A percentile compares a stretch with the other conserved stretches of the same genome.
phyloP scores from a whole-genome alignment of 2,888 invertebrate genomes.

The Rotaria socialis region DNA sequence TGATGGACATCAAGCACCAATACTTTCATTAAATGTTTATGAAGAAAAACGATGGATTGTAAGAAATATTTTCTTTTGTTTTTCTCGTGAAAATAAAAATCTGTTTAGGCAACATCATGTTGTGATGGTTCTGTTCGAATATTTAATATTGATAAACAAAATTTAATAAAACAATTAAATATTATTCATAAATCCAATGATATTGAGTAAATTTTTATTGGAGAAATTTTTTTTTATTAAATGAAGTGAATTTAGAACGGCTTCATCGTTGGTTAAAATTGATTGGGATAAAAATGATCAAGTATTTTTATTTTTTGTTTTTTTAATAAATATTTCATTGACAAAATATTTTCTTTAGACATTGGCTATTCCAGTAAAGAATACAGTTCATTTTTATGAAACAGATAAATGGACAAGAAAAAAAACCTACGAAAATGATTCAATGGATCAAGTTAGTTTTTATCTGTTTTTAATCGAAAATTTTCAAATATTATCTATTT shows the following conservation, averaged over 20 bases:
- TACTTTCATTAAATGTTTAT: neutral
- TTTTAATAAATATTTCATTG: too few species aligned
- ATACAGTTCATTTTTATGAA: neutral
- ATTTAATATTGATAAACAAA: slow-evolving; percentile 29
- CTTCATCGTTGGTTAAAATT: neutral
- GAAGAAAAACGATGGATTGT: neutral
- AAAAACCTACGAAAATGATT: neutral
- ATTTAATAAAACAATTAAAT: neutral
- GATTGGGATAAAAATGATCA: slow-evolving; percentile 14
- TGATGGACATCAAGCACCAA: slow-evolving; percentile 33
- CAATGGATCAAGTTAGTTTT: neutral
- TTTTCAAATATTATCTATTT: neutral
- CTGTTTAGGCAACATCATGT: neutral
- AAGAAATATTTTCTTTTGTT: neutral
- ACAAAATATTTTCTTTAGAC: neutral
- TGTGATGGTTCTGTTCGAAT: slow-evolving; percentile 24
- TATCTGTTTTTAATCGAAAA: neutral
- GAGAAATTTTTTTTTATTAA: neutral
- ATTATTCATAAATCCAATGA: slow-evolving; percentile 4
- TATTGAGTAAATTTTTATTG: neutral
- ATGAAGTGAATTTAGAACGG: neutral
- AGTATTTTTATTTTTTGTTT: neutral
- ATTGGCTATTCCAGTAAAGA: neutral
- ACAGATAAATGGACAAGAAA: neutral
- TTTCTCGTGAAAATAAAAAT: neutral